A percentile compares a stretch with the other conserved stretches of the same genome.
Conservation (phyloP, 2,888 invertebrate genomes). For the Clusia tigrina region DNA sequence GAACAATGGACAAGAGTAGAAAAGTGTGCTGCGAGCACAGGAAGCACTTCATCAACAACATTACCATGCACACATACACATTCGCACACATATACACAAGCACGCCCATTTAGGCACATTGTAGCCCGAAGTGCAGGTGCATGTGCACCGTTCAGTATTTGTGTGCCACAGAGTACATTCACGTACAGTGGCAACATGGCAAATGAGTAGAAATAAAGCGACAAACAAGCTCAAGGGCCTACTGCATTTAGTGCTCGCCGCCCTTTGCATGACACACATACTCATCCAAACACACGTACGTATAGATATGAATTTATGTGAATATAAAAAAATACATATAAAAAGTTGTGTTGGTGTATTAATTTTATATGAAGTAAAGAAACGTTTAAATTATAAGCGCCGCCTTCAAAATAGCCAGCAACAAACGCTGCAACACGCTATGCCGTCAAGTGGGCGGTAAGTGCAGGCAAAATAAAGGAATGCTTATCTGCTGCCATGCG, state of each 20-base stretch:
- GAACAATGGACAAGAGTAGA: constrained; percentile 33
- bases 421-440: not conserved
- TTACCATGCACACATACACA: not conserved
- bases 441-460: not conserved
- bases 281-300: constrained; percentile 1
- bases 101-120: constrained; percentile 21
- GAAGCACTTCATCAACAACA: constrained; percentile 52
- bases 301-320: not conserved
- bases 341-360: not conserved
- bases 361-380: not conserved
- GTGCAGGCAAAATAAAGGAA: too few species aligned
- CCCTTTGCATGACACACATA: constrained; percentile 17
- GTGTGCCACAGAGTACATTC: not conserved
- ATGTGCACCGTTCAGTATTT: not conserved
- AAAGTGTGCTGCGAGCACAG: constrained; percentile 44
- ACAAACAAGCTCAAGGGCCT: constrained; percentile 19
- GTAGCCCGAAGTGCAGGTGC: constrained; percentile 2
- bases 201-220: not conserved
- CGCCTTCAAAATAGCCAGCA: constrained; percentile 5
- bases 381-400: constrained; percentile 21
- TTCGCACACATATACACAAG: constrained; percentile 5
- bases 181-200: not conserved
- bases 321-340: not conserved
- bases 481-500: too few species aligned
- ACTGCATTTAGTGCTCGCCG: constrained; percentile 24